Evolutionary conservation across 2,888 invertebrate genomes (phyloP).

Genomic region (Drosophila aldrichi): DNA sequence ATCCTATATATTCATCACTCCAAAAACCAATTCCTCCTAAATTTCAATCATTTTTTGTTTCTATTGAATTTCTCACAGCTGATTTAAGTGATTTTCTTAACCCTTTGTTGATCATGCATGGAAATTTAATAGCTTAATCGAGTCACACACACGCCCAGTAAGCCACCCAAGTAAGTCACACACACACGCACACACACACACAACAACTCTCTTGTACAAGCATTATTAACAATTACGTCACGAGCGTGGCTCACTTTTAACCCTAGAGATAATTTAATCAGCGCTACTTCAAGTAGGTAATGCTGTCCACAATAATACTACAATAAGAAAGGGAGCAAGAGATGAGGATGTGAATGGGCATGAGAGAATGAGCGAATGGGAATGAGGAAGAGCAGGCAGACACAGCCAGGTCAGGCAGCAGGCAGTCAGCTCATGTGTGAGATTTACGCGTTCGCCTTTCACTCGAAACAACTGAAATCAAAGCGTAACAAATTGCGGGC

Average conservation of each 20-base stretch:
- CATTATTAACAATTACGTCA: slow-evolving; percentile 61
- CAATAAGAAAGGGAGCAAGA: slow-evolving; percentile 66
- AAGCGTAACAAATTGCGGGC: slow-evolving; percentile 76
- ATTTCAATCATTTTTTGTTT: neutral
- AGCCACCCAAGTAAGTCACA: slow-evolving; percentile 10
- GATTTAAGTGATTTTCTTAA: slow-evolving; percentile 11
- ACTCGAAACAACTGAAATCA: slow-evolving; percentile 68
- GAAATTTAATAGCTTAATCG: slow-evolving; percentile 45
- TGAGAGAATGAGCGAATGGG: slow-evolving; percentile 3
- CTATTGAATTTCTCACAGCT: neutral
- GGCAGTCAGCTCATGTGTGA: slow-evolving; percentile 51
- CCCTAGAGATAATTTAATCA: slow-evolving; percentile 73
- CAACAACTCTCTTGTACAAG: neutral
- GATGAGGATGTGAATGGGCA: slow-evolving; percentile 22
- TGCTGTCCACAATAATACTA: slow-evolving; percentile 47
- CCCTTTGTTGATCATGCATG: slow-evolving; percentile 28
- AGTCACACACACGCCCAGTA: slow-evolving; percentile 32
- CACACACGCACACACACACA: slow-evolving; percentile 12
- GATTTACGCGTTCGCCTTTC: slow-evolving; percentile 67
- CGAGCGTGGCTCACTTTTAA: slow-evolving; percentile 67
- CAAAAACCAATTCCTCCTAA: neutral
- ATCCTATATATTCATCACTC: neutral
- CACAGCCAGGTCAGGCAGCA: slow-evolving; percentile 14
- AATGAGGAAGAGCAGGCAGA: slow-evolving; percentile 23
- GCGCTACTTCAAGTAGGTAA: slow-evolving; percentile 68